Base-by-base conservation (phyloP, 2,113 vertebrate genomes). In the Paratilapia polleni region DNA sequence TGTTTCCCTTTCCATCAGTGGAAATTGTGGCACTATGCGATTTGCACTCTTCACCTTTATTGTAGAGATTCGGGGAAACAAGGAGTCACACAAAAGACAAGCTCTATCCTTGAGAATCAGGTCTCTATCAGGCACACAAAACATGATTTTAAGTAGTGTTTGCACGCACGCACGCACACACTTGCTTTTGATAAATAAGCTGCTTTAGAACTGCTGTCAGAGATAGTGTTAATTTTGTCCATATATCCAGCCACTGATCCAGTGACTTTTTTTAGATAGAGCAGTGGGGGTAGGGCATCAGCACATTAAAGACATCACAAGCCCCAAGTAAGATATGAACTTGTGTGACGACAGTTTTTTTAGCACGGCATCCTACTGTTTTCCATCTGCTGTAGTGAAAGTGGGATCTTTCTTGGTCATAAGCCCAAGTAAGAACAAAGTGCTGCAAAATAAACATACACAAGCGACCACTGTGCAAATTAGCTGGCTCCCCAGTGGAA, bases 301-400 rank as follows among this genome's bases (percentile, higher is more conserved):
- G 24, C 66, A 64, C 36, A 58, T 86, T 82, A 73, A 78, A 31
- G 41, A 43, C 61, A 68, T 34, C 8, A 77, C n/a, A 12, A 56
- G 56, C 56, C 73, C 56, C 62, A 24, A 54, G 41, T 77, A 58
- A 78, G 38, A 47, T 11, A 54, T 43, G 17, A 61, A 43, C 61
- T 70, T 3, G 28, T 81, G 4, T 77, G 43, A 81, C 61, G 62
- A 68, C 19, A 61, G 56, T 20, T 81, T 61, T 56, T 43, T 68
- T 20, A n/a, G 34, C 15, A 12, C 15, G 34, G 24, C 68, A 36
- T 80, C 36, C 52, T n/a, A 76, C 52, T 41, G 60, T 57, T 78
- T 20, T 22, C 47, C 26, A 38, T 82, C 52, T 73, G 60, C 54
- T 26, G 19, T 11, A 10, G 19, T 17, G 41, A 3, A 20, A 60